phyloP scores from a whole-genome alignment of 2,888 invertebrate genomes.

The Perizoma flavofasciatum region DNA sequence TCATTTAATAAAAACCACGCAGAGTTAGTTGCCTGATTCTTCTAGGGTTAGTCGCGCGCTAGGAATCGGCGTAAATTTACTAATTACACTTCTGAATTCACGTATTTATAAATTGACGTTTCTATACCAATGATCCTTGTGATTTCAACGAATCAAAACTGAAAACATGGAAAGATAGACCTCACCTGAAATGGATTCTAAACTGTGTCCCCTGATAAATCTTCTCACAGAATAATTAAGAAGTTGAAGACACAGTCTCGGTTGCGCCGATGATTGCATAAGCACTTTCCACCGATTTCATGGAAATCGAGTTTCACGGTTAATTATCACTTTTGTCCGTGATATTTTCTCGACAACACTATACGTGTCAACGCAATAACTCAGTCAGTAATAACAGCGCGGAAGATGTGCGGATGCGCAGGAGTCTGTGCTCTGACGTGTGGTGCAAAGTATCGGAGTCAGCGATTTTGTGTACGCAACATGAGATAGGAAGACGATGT shows the following conservation, averaged over 20 bases:
- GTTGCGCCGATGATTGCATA: constrained; percentile 43
- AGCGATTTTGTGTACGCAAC: background rate
- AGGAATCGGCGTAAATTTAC: too few relatives aligned
- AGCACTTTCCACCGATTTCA: constrained; percentile 64
- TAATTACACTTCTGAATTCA: too few relatives aligned
- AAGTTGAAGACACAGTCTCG: constrained; percentile 10
- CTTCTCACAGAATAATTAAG: constrained; percentile 18
- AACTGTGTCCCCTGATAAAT: background rate
- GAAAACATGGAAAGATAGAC: too few relatives aligned
- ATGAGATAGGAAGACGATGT: too few relatives aligned
- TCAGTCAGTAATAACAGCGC: constrained; percentile 76
- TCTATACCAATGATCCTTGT: too few relatives aligned
- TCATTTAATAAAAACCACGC: too few relatives aligned
- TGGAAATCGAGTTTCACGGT: constrained; percentile 74
- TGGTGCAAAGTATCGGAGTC: constrained; percentile 42
- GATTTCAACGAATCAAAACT: too few relatives aligned
- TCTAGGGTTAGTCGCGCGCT: too few relatives aligned
- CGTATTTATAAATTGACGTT: too few relatives aligned
- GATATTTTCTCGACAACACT: constrained; percentile 61
- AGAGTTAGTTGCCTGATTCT: too few relatives aligned
- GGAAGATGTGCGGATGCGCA: constrained; percentile 66
- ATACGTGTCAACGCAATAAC: constrained; percentile 76
- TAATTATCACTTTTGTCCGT: constrained; percentile 75
- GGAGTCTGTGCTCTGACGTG: constrained; percentile 32
- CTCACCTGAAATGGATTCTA: too few relatives aligned